Conservation (phyloP, 2,113 vertebrate species). For the Panthera tigris region DNA sequence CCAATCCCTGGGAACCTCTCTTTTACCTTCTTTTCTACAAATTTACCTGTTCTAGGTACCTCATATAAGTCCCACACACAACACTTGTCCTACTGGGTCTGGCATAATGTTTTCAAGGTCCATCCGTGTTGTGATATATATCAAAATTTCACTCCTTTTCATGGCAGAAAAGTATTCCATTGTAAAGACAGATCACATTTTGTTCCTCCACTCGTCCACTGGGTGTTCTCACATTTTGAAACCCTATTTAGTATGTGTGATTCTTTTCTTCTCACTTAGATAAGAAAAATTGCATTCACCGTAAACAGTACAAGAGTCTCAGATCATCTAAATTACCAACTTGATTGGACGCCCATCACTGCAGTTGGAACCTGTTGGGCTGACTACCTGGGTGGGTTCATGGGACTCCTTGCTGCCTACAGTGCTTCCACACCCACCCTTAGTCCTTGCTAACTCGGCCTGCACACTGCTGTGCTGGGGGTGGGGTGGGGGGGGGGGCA, state of each 20-base stretch:
- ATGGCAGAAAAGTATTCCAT: neutral
- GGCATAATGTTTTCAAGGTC: neutral
- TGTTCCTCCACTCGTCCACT: neutral
- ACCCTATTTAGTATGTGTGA: neutral
- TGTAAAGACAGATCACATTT: neutral
- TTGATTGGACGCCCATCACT: accelerated
- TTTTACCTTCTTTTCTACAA: neutral
- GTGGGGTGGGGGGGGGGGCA: neutral
- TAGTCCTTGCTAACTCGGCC: accelerated
- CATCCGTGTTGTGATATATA: accelerated
- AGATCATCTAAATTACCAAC: neutral
- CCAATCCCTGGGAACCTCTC: neutral
- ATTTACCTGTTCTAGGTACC: no score
- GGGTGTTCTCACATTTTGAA: neutral
- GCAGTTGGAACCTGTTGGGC: accelerated
- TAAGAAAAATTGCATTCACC: neutral
- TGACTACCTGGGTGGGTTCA: no score
- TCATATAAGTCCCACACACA: neutral
- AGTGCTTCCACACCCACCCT: neutral
- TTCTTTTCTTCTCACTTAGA: neutral
- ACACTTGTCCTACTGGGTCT: neutral
- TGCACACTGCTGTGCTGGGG: no score
- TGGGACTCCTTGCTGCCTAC: neutral
- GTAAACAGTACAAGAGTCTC: neutral
- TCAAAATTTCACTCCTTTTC: neutral